These are phyloP conservation scores for Plebejus anna DNA, from an alignment of 2,888 invertebrate genomes.

Conservation along the genomic window DNA sequence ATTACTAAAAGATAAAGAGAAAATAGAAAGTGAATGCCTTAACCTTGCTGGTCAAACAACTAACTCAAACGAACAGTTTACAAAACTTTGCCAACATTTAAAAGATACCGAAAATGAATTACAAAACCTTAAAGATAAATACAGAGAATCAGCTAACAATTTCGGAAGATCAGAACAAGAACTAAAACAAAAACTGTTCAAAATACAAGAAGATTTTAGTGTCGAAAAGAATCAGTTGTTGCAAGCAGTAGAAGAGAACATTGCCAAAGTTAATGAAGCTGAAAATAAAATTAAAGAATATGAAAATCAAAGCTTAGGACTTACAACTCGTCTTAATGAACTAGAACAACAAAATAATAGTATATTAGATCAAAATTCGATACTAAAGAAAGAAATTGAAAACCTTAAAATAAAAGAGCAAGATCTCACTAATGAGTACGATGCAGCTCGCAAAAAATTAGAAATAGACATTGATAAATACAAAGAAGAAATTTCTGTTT, in stretches of 20 bases:
- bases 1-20: constrained; percentile 77
- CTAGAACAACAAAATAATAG: constrained; percentile 59
- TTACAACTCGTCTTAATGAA: constrained; percentile 53
- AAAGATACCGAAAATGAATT: constrained; percentile 80
- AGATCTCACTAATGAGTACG: constrained; percentile 59
- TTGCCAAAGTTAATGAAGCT: constrained; percentile 58
- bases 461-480: constrained; percentile 71
- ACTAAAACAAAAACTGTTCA: constrained; percentile 68
- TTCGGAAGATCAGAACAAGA: constrained; percentile 71
- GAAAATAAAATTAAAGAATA: constrained; percentile 62
- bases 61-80: constrained; percentile 80
- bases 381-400: constrained; percentile 66
- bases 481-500: constrained; percentile 63
- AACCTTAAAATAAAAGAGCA: constrained; percentile 60
- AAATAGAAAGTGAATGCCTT: constrained; percentile 80
- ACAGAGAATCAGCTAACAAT: constrained; percentile 64
- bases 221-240: constrained; percentile 60
- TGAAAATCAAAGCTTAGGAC: constrained; percentile 50
- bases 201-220: constrained; percentile 66
- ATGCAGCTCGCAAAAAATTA: constrained; percentile 59
- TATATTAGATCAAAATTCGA: constrained; percentile 65
- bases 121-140: constrained; percentile 71
- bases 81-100: constrained; percentile 76
- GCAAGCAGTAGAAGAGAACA: constrained; percentile 57
- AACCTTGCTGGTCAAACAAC: constrained; percentile 79